Conservation (phyloP, 2,113 vertebrate species). For the Petromus typicus region DNA sequence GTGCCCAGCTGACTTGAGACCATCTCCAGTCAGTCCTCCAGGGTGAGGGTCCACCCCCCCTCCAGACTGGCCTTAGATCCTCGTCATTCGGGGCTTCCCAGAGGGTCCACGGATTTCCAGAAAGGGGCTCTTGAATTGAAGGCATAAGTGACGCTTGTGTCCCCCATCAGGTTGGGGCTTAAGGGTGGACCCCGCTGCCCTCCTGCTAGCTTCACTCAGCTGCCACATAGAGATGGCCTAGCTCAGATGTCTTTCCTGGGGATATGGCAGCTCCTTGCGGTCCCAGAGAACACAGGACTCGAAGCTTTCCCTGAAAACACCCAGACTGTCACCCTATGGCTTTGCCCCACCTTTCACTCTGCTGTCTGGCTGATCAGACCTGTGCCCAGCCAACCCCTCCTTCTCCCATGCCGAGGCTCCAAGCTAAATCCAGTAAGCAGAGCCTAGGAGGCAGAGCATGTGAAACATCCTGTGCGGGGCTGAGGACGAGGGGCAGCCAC, state of each 20-base stretch:
- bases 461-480: background rate
- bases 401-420: background rate
- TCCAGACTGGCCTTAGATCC: background rate
- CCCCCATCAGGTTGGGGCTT: background rate
- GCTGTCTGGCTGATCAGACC: background rate
- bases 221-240: background rate
- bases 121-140: background rate
- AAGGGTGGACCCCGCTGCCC: background rate
- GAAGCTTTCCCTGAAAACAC: background rate
- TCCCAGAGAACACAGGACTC: background rate
- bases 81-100: conserved; percentile 8
- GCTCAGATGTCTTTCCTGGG: background rate
- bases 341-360: background rate
- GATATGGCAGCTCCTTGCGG: background rate
- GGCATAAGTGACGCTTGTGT: background rate
- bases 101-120: background rate
- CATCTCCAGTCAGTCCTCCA: background rate
- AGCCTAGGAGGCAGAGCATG: background rate
- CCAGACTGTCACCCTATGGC: background rate
- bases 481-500: background rate
- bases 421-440: background rate
- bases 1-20: background rate
- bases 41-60: background rate
- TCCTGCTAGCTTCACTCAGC: background rate
- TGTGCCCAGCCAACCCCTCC: background rate